Evolutionary conservation across 1,140 invertebrate genomes (phyloP), one percentile per base, ranked within the genome.

Genomic region (Drosophila grimshawi): DNA sequence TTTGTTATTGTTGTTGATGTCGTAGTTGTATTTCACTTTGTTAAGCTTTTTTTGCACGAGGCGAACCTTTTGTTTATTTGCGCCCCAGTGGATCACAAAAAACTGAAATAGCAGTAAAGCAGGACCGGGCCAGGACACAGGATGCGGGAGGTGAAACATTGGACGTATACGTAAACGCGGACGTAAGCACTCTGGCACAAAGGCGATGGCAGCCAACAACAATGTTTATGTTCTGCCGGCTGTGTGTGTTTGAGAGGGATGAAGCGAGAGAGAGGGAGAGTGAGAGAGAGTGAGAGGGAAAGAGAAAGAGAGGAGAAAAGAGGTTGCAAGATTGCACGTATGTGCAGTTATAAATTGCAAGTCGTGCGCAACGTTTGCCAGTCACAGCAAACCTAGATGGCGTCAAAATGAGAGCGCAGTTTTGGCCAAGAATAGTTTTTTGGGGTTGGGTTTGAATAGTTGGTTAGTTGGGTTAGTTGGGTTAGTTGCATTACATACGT

Each of bases 331-430:
- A 60, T 19, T 59, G 74, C 83, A 88, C 85, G 85, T 89, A 76
- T 89, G 67, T 89, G 76, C 78, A 89, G 86, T 85, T 89, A 89
- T 89, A 89, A 89, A 89, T 89, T 89, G 85, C 85, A 89, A 61
- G 64, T 89, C 78, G 85, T 85, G 85, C 80, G 57, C 74, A 77
- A 72, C 65, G 77, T 78, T 81, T 72, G 82, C 62, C 64, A 51
- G 72, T 48, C 71, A 70, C 51, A 57, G 51, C 57, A 65, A 68
- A 64, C 32, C 53, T 45, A 56, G 41, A 68, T 61, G 59, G 65
- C 64, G 56, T 52, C 64, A 75, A 32, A 39, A 45, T 55, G 35
- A 53, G 48, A 41, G 19, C 41, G 8, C 7, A 37, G 2, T 43
- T 43, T 8, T 43, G 4, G 29, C 4, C 49, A 46, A 35, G 30